A percentile compares a stretch with the other conserved stretches of the same genome.
Evolutionary conservation across 2,888 invertebrate species (phyloP).

Genomic region (Dasypogon diadema): DNA sequence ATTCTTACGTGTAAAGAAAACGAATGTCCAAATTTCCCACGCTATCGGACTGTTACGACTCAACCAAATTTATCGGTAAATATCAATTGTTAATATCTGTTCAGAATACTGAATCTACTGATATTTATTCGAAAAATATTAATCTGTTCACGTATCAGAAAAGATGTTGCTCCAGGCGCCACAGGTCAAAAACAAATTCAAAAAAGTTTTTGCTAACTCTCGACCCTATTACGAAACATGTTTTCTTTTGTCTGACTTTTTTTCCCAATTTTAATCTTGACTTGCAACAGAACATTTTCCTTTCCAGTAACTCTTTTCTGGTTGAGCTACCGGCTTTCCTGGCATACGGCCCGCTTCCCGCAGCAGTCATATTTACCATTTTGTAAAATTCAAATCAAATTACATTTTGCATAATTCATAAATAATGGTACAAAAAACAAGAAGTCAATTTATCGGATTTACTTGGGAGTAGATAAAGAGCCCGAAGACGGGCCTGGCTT

Average conservation of each 20-base stretch:
- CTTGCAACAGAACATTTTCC: conserved; percentile 1
- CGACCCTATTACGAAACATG: conserved; percentile 17
- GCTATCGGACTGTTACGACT: too few species aligned
- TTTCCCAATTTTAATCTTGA: conserved; percentile 10
- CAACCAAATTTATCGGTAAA: too few species aligned
- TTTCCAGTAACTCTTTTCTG: background rate
- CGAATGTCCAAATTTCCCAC: too few species aligned
- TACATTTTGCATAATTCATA: conserved; percentile 55
- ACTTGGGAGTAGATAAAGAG: conserved; percentile 25
- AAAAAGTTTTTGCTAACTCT: conserved; percentile 1
- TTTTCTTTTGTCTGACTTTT: conserved; percentile 20
- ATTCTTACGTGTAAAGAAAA: too few species aligned
- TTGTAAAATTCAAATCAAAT: conserved; percentile 54
- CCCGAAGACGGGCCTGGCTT: background rate
- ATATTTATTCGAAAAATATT: too few species aligned
- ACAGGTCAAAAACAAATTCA: background rate
- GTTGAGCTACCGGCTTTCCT: background rate
- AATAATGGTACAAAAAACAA: conserved; percentile 48
- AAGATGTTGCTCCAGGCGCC: conserved; percentile 24
- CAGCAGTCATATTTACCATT: conserved; percentile 23
- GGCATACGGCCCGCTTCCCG: background rate
- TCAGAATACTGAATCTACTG: too few species aligned
- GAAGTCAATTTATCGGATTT: conserved; percentile 53
- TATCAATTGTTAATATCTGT: too few species aligned
- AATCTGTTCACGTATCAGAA: conserved; percentile 27